phyloP scores from a whole-genome alignment of 2,113 vertebrate species.

The Muntiacus muntjak region DNA sequence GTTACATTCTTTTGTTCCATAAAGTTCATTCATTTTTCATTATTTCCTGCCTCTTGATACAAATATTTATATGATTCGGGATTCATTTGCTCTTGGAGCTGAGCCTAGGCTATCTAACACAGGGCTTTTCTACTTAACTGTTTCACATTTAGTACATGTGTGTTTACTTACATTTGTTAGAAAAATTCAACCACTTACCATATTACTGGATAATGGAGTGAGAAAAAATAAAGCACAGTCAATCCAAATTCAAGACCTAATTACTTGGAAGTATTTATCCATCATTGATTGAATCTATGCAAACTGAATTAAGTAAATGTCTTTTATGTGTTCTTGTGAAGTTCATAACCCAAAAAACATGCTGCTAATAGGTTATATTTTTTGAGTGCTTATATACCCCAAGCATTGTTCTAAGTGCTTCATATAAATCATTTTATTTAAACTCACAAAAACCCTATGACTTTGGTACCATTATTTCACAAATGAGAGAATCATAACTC shows the following conservation, averaged over 20 bases:
- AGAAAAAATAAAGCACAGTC: not conserved
- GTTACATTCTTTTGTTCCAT: not conserved
- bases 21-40: not conserved
- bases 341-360: not conserved
- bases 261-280: not conserved
- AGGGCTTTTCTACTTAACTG: not conserved
- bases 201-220: not conserved
- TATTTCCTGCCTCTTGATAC: not conserved
- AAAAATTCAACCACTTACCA: not conserved
- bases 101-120: not conserved
- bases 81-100: not conserved
- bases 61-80: conserved; percentile 28
- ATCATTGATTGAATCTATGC: not conserved
- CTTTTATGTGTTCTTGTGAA: not conserved
- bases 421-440: not conserved
- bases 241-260: not conserved
- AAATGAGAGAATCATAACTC: not conserved
- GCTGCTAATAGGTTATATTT: not conserved
- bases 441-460: not conserved
- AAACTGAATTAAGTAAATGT: not conserved
- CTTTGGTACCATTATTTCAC: not conserved
- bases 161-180: not conserved
- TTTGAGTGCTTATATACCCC: not conserved
- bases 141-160: not conserved
- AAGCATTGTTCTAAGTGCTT: not conserved